Conservation (phyloP, 2,797 vertebrate species). For the Bradypodion ventrale region DNA sequence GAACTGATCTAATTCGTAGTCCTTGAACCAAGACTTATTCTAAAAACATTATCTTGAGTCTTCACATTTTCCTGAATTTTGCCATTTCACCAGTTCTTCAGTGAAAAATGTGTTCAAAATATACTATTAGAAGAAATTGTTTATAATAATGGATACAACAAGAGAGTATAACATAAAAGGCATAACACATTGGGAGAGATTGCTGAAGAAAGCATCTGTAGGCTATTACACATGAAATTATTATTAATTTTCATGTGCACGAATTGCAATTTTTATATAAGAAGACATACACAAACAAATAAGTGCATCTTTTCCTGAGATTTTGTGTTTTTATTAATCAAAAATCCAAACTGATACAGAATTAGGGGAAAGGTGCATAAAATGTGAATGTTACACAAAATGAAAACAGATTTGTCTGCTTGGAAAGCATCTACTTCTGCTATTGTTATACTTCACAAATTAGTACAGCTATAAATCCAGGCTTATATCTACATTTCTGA, state of each 20-base stretch:
- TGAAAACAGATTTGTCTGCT: not conserved
- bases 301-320: not conserved
- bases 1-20: not conserved
- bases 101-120: too few relatives aligned
- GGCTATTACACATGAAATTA: not conserved
- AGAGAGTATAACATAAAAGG: not conserved
- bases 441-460: not conserved
- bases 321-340: not conserved
- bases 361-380: not conserved
- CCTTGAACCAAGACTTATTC: not conserved
- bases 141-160: too few relatives aligned
- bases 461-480: slow-evolving; percentile 5
- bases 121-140: too few relatives aligned
- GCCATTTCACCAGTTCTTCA: not conserved
- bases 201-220: not conserved
- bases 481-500: not conserved
- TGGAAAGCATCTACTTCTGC: not conserved
- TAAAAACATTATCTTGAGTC: not conserved
- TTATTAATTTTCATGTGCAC: not conserved
- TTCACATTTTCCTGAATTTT: not conserved
- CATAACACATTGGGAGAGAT: not conserved
- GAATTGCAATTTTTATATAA: not conserved
- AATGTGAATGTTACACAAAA: not conserved
- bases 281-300: not conserved
- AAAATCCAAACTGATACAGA: not conserved